phyloP scores from a whole-genome alignment of 2,797 vertebrate genomes.

The Bradypodion pumilum region DNA sequence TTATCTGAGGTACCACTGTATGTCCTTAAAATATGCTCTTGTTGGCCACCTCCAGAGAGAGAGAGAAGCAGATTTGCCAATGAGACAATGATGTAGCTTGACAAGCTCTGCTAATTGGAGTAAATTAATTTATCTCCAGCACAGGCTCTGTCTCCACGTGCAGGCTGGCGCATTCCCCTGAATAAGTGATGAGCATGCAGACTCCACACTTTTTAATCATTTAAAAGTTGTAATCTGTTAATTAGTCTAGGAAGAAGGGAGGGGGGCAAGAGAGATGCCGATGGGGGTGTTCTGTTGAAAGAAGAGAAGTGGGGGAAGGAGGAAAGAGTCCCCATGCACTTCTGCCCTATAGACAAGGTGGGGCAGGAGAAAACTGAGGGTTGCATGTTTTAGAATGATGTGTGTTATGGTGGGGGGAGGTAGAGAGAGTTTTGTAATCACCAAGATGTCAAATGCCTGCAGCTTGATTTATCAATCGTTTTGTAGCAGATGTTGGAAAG shows the following conservation, averaged over 20 bases:
- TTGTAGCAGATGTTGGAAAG: slow-evolving; percentile 46
- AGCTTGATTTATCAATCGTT: slow-evolving; percentile 64
- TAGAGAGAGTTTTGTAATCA: not conserved
- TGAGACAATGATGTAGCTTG: slow-evolving; percentile 77
- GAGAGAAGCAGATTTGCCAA: slow-evolving; percentile 55
- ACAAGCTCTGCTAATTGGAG: slow-evolving; percentile 83
- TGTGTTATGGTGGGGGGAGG: no score
- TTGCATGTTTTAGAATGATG: not conserved
- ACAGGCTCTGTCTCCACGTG: slow-evolving; percentile 74
- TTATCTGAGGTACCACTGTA: no score
- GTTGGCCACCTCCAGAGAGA: no score
- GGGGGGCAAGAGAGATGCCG: not conserved
- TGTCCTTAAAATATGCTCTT: no score
- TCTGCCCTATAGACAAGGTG: slow-evolving; percentile 26
- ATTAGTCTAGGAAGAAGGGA: slow-evolving; percentile 80
- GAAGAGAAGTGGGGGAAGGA: not conserved
- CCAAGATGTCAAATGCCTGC: slow-evolving; percentile 53
- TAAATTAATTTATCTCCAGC: slow-evolving; percentile 84
- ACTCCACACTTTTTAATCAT: slow-evolving; percentile 86
- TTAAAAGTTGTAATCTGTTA: slow-evolving; percentile 85
- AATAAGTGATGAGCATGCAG: slow-evolving; percentile 84
- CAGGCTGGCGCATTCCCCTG: slow-evolving; percentile 64
- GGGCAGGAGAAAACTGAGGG: not conserved
- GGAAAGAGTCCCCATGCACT: not conserved
- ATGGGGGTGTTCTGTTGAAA: not conserved